Base-by-base conservation (phyloP, 1,140 invertebrate species). In the Lepidurus couesii region DNA sequence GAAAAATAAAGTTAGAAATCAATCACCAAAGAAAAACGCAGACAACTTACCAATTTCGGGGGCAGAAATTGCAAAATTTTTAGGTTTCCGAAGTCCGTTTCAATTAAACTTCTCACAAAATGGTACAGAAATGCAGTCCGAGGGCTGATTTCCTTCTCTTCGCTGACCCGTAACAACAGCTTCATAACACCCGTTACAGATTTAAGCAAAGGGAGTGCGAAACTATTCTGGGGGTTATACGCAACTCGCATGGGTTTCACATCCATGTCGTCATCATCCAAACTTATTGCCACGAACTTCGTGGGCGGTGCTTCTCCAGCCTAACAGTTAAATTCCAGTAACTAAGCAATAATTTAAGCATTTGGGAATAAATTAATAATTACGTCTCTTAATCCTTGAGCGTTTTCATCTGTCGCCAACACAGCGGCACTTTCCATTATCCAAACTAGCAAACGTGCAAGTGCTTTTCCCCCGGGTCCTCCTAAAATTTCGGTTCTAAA, bases 261-360 rank as follows among this genome's bases (percentile, higher is more conserved):
- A 21, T 65, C 53, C 7, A 13, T 21, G 53, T 16, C 21, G 53
- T 65, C 53, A 4, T 65, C 53, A 65, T 65, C 53, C 21, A 65
- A 65, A 65, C 53, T 65, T 65, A 65, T 65, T 21, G 53, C 53
- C 21, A 65, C 53, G 21, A 65, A 65, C 53, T 65, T 65, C 3
- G 21, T n/a, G 21, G 53, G 53, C 7, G 53, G 53, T 13, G 53
- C 53, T 65, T 65, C 53, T 65, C 53, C 53, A 21, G 53, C 13
- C 53, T 47, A 34, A 34, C 34, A 34, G 34, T 34, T 34, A 34
- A 3, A 4, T 34, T 34, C 1, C 3, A 34, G 34, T 34, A 34
- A 34, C 7, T 21, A 65, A 9, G 8, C n/a, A 65, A 65, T 7
- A 21, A 65, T n/a, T 65, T 0, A 65, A 7, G 21, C 8, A 65